Base-by-base conservation (phyloP, 2,113 vertebrate species). In the Brachypodius melanocephalos region DNA sequence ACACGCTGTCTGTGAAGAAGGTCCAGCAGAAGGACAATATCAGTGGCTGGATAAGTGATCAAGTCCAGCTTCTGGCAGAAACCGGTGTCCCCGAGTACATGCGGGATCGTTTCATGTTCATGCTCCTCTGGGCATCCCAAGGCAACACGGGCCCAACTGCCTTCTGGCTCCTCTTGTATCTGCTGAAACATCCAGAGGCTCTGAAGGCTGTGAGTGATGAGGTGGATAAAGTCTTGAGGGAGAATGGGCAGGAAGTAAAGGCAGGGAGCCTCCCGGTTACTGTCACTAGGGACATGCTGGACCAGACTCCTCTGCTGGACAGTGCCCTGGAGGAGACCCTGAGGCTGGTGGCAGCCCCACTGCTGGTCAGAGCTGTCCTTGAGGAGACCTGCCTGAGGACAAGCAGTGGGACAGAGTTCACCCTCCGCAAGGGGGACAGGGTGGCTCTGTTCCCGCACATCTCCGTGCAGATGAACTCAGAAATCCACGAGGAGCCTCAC, bases 101-200 rank as follows among this genome's bases (percentile, higher is more conserved):
- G 98, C 93, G 97, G 78, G 95, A 96, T 86, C 97, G 97, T 20
- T 98, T 98, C 92, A 98, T 98, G 98, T 98, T 99, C 67, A 73
- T 99, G 93, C 98, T 99, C 13, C 98, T 99, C 21, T 99, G 99
- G 99, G 99, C 98, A 4, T 99, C 99, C 49, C 99, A 99, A 88
- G 97, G 98, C 7, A 99, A 99, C 93, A 99, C 99, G 0, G 99
- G 99, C 1, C 98, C 99, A 0, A 95, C 98, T 18, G 76, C 98
- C 0, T 99, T 99, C 97, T 99, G 99, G 99, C 96, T 98, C 32
- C 98, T 99, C n/a, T 57, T 99, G 4, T 98, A 97, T 86, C 98
- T 99, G 18, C 97, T 99, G 97, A 99, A 99, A 65, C 69, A 99
- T 29, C 98, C 98, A 15, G 97, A 98, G 4, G 99, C 99, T 38